Evolutionary conservation across 1,140 invertebrate species (phyloP).

Genomic region (Scylla paramamosain): DNA sequence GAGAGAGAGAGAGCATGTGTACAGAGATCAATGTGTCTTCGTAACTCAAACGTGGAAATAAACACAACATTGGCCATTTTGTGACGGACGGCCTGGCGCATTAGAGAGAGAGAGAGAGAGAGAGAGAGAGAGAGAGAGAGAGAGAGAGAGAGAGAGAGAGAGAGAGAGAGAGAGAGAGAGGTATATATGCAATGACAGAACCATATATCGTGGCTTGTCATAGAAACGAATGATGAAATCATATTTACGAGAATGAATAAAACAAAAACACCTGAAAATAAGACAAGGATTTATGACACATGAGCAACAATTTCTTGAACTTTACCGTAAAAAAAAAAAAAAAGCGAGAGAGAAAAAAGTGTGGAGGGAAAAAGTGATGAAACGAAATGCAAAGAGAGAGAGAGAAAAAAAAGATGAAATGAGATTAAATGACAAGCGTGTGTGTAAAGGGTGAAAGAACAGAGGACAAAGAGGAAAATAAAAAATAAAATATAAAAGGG

Average conservation of each 20-base stretch:
- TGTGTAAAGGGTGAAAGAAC: neutral
- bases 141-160: slow-evolving; percentile 29
- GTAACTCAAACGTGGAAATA: neutral
- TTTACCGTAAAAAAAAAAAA: neutral
- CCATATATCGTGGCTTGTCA: too few relatives aligned
- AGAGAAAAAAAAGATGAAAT: slow-evolving; percentile 6
- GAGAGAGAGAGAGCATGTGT: neutral
- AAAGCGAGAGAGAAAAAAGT: neutral
- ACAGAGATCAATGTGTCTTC: neutral
- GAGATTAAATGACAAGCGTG: too few relatives aligned
- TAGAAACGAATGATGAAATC: too few relatives aligned
- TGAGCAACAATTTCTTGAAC: neutral
- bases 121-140: slow-evolving; percentile 21
- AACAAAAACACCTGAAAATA: too few relatives aligned
- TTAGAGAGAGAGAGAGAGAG: neutral
- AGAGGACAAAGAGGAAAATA: neutral
- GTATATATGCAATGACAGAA: neutral
- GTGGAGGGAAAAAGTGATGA: neutral
- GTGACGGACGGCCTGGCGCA: neutral
- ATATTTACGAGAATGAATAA: too few relatives aligned
- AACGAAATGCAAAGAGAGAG: slow-evolving; percentile 36
- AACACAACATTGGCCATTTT: neutral
- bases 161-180: slow-evolving; percentile 40
- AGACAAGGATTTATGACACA: too few relatives aligned
- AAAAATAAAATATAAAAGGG: neutral